These are phyloP conservation scores for Syrista parreyssii DNA, from an alignment of 2,888 invertebrate species.

Conservation along the genomic window DNA sequence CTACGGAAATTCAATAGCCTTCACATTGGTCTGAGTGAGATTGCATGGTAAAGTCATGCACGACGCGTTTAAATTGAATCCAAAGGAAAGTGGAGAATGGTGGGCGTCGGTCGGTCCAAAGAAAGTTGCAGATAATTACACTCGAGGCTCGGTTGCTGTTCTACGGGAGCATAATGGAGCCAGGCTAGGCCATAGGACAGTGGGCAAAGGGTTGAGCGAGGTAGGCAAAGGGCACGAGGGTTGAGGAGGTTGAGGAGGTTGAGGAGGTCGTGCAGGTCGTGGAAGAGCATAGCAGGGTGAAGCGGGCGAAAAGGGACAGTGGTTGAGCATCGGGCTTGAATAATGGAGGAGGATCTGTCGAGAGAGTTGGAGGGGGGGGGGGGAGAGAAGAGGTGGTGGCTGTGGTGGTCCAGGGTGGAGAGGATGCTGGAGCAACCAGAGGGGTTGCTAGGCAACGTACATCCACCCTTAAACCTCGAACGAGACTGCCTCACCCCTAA, in stretches of 20 bases:
- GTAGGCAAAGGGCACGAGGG: slow-evolving; percentile 12
- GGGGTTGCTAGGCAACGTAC: slow-evolving; percentile 62
- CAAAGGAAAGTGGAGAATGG: background rate
- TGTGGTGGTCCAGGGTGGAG: slow-evolving; percentile 23
- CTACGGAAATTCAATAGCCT: background rate
- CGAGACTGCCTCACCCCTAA: slow-evolving; percentile 19
- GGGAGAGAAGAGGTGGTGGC: slow-evolving; percentile 18
- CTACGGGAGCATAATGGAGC: background rate
- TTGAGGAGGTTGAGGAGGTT: slow-evolving; percentile 10
- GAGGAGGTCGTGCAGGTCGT: slow-evolving; percentile 1
- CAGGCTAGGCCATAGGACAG: background rate
- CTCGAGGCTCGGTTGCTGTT: background rate
- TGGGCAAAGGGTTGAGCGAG: background rate
- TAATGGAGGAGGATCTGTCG: slow-evolving; percentile 51
- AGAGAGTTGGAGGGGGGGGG: slow-evolving; percentile 19
- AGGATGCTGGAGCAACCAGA: slow-evolving; percentile 37
- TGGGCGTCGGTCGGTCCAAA: background rate
- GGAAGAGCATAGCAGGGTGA: background rate
- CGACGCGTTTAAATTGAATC: background rate
- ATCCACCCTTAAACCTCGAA: slow-evolving; percentile 60
- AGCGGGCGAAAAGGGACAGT: slow-evolving; percentile 44
- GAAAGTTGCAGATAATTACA: background rate
- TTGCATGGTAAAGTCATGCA: background rate
- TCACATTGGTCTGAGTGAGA: background rate
- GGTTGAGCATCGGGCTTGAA: slow-evolving; percentile 57